Evolutionary conservation across 1,140 invertebrate genomes (phyloP).

Genomic region (Achroia grisella): DNA sequence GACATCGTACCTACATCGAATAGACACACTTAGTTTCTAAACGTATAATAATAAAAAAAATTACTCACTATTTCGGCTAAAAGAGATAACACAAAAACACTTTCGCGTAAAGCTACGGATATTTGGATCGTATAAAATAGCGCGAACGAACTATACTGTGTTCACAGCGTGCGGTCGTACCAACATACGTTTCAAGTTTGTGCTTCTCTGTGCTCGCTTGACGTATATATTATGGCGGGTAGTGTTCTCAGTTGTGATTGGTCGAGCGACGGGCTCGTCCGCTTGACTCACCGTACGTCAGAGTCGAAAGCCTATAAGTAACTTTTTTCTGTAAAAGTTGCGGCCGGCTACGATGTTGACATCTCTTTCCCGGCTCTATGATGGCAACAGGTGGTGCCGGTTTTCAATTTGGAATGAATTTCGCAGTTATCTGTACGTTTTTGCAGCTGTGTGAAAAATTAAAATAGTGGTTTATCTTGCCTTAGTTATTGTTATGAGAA

Average conservation of each 20-base stretch:
- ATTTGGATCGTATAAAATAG: constrained; percentile 1
- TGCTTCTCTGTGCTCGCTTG: constrained; percentile 23
- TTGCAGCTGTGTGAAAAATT: too few relatives aligned
- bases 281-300: constrained; percentile 44
- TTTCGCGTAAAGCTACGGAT: constrained; percentile 19
- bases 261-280: constrained; percentile 33
- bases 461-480: too few relatives aligned
- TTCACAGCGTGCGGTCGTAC: constrained; percentile 13
- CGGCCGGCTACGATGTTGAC: neutral
- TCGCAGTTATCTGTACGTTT: too few relatives aligned
- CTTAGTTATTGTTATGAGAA: too few relatives aligned
- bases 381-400: too few relatives aligned
- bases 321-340: constrained; percentile 13
- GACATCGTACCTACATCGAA: neutral
- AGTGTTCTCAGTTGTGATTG: constrained; percentile 29
- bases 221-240: constrained; percentile 36
- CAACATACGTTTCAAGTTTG: constrained; percentile 28
- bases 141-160: neutral
- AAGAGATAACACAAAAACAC: constrained; percentile 34
- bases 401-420: too few relatives aligned
- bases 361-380: too few relatives aligned
- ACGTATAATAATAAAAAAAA: too few relatives aligned
- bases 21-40: too few relatives aligned
- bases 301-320: constrained; percentile 34
- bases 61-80: constrained; percentile 33